Evolutionary conservation across 2,113 vertebrate species (phyloP), one percentile per base, ranked within the genome.

Genomic region (Bufo gargarizans): DNA sequence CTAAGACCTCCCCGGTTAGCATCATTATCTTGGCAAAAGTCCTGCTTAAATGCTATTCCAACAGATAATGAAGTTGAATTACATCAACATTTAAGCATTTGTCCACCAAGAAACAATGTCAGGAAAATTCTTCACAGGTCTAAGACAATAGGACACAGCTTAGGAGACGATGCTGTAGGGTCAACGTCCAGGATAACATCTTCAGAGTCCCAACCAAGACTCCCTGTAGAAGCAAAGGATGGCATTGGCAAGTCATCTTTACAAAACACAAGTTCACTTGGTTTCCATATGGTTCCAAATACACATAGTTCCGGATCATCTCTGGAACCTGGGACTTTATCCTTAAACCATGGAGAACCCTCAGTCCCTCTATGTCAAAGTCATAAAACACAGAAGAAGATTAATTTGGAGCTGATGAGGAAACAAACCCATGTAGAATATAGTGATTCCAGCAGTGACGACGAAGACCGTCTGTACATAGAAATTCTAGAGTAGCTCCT

Each of bases 391-490:
- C 49, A 87, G 80, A 93, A 92, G 82, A 96, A 94, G 86, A 91
- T 92, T 89, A 93, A 93, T 33, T 80, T 95, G 81, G 95, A 96
- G 89, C 92, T 93, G 56, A 92, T 94, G 92, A 94, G 92, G 83
- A 96, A 94, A 61, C 95, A 95, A 89, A 94, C 88, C 0, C 91
- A 91, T 9, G 92, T 95, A 72, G 94, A 96, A 58, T 91, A 94
- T 0, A 94, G 94, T 0, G 95, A 96, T 84, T 90, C 90, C 19
- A 96, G 95, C 89, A 96, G 95, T 0, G 95, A 96, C 0, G 95
- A 96, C 5, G 95, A 96, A 88, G 95, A 95, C 33, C 92, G 95
- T 19, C 89, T 96, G 0, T 91, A 96, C 67, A 96, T 96, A 91
- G 95, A 96, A 85, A 91, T 96, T 69, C 19, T 69, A 53, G 47